Percentiles rank a stretch among this genome's conserved stretches.
Conservation (phyloP, 2,113 vertebrate species). For the Macaca mulatta region DNA sequence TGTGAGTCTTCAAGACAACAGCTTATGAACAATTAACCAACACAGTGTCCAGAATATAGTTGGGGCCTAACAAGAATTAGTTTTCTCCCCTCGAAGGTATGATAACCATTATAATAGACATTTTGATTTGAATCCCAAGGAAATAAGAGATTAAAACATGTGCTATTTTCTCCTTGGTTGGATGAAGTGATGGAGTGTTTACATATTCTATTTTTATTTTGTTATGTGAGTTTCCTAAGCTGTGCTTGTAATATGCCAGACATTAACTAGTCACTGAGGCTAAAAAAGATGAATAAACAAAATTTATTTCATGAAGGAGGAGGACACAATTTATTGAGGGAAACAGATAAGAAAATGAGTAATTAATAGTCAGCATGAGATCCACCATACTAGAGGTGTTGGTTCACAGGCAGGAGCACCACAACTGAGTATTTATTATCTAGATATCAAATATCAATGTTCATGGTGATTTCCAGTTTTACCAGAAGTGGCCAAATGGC, state of each 20-base stretch:
- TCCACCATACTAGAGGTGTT: not conserved
- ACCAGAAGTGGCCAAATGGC: not conserved
- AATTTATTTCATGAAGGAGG: not conserved
- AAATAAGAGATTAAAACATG: not conserved
- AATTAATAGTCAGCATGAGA: not conserved
- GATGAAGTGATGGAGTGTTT: not conserved
- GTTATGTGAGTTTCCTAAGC: not conserved
- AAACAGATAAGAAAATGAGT: not conserved
- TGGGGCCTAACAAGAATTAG: not conserved
- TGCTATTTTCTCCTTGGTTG: not conserved
- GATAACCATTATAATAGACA: not conserved
- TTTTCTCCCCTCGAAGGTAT: not conserved
- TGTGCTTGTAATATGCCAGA: not conserved
- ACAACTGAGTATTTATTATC: not conserved
- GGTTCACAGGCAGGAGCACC: not conserved
- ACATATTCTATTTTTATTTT: not conserved
- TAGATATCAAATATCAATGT: not conserved
- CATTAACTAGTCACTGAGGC: not conserved
- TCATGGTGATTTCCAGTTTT: not conserved
- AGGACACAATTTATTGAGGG: not conserved
- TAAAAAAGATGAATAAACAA: not conserved
- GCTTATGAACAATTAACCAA: not conserved
- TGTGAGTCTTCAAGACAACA: not conserved
- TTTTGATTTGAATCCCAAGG: not conserved
- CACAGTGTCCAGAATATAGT: not conserved